These are phyloP conservation scores for Montipora capricornis DNA, from an alignment of 64 coral and sea anemone genomes.

Conservation along the genomic window DNA sequence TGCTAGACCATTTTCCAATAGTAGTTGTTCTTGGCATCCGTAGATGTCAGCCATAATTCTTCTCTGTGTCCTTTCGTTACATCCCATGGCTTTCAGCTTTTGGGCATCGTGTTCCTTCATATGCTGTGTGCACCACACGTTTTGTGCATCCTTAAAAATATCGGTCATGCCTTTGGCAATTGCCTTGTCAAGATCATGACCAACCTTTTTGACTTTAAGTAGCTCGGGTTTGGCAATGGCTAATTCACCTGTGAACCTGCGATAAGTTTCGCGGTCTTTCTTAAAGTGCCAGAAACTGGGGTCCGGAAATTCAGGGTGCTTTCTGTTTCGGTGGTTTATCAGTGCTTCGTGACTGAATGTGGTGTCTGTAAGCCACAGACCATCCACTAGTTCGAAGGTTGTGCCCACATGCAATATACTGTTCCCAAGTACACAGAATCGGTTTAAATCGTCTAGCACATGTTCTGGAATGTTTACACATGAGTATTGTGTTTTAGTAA, in stretches of 20 bases:
- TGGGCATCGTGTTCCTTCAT: conserved; percentile 34
- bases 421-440: conserved; percentile 12
- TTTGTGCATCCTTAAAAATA: conserved; percentile 29
- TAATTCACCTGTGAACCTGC: not conserved
- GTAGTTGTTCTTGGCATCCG: conserved; percentile 29
- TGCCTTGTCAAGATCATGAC: conserved; percentile 33
- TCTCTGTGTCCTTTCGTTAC: conserved; percentile 21
- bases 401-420: conserved; percentile 41
- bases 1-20: conserved; percentile 44
- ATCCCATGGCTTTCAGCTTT: conserved; percentile 31
- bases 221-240: not conserved
- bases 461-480: not conserved
- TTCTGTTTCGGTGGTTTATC: not conserved
- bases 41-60: conserved; percentile 57
- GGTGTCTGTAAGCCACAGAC: not conserved
- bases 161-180: not conserved
- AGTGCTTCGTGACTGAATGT: not conserved
- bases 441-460: not conserved
- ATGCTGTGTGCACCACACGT: conserved; percentile 40
- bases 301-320: not conserved
- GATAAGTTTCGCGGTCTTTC: conserved; percentile 9
- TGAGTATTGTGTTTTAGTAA: not conserved
- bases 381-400: conserved; percentile 45
- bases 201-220: not conserved
- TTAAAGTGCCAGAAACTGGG: conserved; percentile 31